Evolutionary conservation across 2,888 invertebrate genomes (phyloP), one percentile per base, ranked within the genome.

Genomic region (Ellobium chinense): DNA sequence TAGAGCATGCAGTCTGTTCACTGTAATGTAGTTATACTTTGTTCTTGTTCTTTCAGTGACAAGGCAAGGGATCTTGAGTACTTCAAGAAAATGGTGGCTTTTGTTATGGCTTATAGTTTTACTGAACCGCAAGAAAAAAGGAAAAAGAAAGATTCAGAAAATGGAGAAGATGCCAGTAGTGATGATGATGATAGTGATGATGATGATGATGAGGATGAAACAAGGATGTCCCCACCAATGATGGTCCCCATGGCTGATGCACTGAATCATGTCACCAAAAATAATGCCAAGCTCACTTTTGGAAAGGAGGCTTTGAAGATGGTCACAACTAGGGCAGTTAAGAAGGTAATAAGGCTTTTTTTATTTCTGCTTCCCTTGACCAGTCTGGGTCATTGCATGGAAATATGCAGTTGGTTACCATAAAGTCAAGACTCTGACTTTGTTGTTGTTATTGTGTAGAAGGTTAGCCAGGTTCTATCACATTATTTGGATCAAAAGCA

Each of bases 21-120:
- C n/a, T n/a, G n/a, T n/a, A n/a, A n/a, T n/a, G n/a, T n/a, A n/a
- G n/a, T n/a, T n/a, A n/a, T n/a, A n/a, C n/a, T n/a, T n/a, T n/a
- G n/a, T n/a, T n/a, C n/a, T n/a, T n/a, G n/a, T n/a, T n/a, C n/a
- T n/a, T n/a, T n/a, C n/a, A n/a, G n/a, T n/a, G n/a, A n/a, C n/a
- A n/a, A 82, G 0, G 87, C 87, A 79, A 72, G 85, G 36, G 82
- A 86, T 62, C 29, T 92, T n/a, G 89, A 90, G 18, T 88, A 91
- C 75, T 93, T 91, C 88, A 92, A 92, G 86, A 87, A 88, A 82
- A 92, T 92, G 90, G 93, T 93, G 14, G 92, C 92, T 21, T 93
- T 93, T 86, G 90, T 93, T 24, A 93, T 93, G 93, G 91, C 93
- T 0, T 93, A 93, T 88, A 93, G 93, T 78, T 93, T 93, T 83